Percentiles rank a stretch among this genome's conserved stretches.
Evolutionary conservation across 2,113 vertebrate genomes (phyloP).

Genomic region (Chloroceryle aenea): DNA sequence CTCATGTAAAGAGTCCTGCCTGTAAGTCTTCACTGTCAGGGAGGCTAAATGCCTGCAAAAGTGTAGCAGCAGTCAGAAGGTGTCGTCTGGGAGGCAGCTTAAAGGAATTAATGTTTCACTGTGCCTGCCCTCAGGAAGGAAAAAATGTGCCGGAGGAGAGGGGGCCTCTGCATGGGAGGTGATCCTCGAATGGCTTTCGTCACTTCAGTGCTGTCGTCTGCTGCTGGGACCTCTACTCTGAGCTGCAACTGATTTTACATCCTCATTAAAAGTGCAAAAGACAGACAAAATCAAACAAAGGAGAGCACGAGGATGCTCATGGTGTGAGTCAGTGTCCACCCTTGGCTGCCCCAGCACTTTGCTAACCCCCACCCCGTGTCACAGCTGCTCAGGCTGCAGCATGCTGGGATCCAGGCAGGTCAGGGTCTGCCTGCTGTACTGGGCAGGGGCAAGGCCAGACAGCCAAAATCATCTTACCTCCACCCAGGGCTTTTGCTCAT

Average conservation of each 20-base stretch:
- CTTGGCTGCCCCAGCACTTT: background rate
- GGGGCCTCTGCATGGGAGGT: background rate
- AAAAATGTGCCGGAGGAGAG: background rate
- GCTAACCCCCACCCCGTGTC: fast-evolving
- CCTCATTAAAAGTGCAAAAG: background rate
- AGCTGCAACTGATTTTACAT: background rate
- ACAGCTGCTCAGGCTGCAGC: background rate
- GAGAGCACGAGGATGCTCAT: background rate
- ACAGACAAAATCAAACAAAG: background rate
- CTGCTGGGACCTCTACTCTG: background rate
- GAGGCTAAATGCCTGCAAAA: background rate
- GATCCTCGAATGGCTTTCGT: background rate
- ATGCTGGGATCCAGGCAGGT: background rate
- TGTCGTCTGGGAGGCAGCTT: background rate
- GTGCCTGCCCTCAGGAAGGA: background rate
- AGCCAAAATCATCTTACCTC: background rate
- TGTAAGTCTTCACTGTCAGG: slow-evolving; percentile 59
- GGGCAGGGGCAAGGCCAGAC: background rate
- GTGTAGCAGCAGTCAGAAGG: background rate
- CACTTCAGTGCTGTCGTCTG: background rate
- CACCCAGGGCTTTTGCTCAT: background rate
- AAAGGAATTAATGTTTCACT: background rate
- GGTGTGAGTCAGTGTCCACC: fast-evolving
- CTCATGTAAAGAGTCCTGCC: slow-evolving; percentile 29
- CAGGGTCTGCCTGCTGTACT: background rate